phyloP scores from a whole-genome alignment of 2,113 vertebrate species.

The Dipodomys ordii region DNA sequence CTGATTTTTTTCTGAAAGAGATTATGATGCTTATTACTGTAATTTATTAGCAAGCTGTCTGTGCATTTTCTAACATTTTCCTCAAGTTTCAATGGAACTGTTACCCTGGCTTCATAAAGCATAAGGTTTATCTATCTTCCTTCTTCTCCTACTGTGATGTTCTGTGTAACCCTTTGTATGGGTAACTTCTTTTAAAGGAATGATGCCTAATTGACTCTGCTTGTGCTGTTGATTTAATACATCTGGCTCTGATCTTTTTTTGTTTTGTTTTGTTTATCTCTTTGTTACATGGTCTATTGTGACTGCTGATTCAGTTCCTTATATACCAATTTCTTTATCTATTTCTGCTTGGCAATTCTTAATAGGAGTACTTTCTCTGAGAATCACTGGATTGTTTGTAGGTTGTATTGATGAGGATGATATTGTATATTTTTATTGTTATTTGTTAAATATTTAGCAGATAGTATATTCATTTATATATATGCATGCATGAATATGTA shows the following conservation, averaged over 20 bases:
- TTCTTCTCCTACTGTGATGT: neutral
- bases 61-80: neutral
- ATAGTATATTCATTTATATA: neutral
- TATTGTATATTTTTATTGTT: neutral
- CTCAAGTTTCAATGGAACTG: neutral
- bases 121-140: neutral
- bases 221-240: neutral
- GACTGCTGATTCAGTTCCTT: neutral
- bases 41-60: neutral
- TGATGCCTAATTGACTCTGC: neutral
- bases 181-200: neutral
- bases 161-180: neutral
- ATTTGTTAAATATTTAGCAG: conserved; percentile 22
- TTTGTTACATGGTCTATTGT: neutral
- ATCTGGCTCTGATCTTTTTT: neutral
- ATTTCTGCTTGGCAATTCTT: neutral
- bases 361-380: neutral
- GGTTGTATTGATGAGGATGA: neutral
- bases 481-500: neutral
- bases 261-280: neutral
- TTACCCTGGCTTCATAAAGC: neutral
- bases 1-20: neutral
- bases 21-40: neutral
- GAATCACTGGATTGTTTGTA: neutral
- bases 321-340: neutral